Conservation (phyloP, 1,140 invertebrate species). For the Heliconius congener region DNA sequence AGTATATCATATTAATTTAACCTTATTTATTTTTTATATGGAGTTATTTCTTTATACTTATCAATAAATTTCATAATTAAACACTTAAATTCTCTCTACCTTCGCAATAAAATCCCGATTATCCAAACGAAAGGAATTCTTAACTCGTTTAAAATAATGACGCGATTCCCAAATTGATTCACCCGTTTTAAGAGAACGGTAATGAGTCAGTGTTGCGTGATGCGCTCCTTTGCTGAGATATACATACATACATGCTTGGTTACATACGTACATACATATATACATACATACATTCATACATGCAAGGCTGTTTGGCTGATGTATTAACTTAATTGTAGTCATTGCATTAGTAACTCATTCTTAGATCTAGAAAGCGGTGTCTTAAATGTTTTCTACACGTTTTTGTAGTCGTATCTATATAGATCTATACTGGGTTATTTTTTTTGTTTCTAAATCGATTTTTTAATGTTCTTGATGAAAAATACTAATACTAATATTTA, state of each 20-base stretch:
- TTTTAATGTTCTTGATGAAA: not conserved
- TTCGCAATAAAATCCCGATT: not conserved
- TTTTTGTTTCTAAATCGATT: not conserved
- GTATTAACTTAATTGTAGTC: conserved; percentile 34
- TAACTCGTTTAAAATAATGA: conserved; percentile 44
- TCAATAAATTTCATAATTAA: conserved; percentile 3
- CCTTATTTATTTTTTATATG: not conserved
- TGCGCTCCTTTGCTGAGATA: conserved; percentile 54
- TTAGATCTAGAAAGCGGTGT: conserved; percentile 19
- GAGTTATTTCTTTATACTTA: not conserved
- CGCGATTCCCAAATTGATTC: conserved; percentile 61
- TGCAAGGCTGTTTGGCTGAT: conserved; percentile 36
- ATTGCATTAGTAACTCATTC: conserved; percentile 14
- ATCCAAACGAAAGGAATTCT: conserved; percentile 19
- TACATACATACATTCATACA: not conserved
- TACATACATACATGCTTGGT: conserved; percentile 11
- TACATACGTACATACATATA: no score
- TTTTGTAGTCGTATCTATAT: not conserved
- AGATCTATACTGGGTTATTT: no score
- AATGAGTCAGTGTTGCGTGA: conserved; percentile 68
- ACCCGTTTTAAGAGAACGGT: conserved; percentile 49
- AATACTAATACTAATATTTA: not conserved
- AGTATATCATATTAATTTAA: not conserved
- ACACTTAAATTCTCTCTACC: not conserved
- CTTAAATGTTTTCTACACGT: not conserved